Evolutionary conservation across 2,797 vertebrate genomes (phyloP), one percentile per base, ranked within the genome.

Genomic region (Alcedo quadribrachys): DNA sequence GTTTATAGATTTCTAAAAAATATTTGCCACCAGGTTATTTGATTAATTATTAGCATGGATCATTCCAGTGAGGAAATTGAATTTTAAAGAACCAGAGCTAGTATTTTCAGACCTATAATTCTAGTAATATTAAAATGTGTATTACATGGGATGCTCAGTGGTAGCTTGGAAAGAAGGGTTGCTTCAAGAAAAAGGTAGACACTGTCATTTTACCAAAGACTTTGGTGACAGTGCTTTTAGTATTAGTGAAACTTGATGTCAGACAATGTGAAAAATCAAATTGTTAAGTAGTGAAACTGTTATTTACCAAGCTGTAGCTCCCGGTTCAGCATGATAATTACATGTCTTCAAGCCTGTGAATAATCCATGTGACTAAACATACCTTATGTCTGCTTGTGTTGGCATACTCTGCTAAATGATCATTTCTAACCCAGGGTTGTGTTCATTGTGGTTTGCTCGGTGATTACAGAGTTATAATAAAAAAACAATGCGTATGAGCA

Each of bases 191-290:
- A 60, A 57, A 37, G 9, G 5, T 54, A 2, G 0, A 12, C 4
- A 0, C 7, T 42, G 27, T 58, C 22, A 24, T n/a, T 75, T 78
- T 90, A n/a, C 6, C 0, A 0, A 30, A 35, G 14, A 3, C 62
- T 75, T 75, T 1, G 2, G 10, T 33, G n/a, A 6, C 15, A 17
- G 51, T 48, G 14, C 30, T 68, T 68, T 4, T 51, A 67, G 16
- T 63, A 8, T 30, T 43, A 55, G 65, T 74, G 53, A 67, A 45
- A 70, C 46, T 22, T 50, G 33, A 5, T 65, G 14, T 18, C 61
- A 46, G 5, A 2, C 76, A 16, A 24, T 17, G 18, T 43, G 50
- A 58, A 83, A 73, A 85, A 87, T 58, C 21, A 77, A 71, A 27
- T 32, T 65, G 15, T 40, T 14, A 51, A 6, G 16, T 30, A 27